Conservation (phyloP, 1,140 invertebrate genomes). For the Orius insidiosus region DNA sequence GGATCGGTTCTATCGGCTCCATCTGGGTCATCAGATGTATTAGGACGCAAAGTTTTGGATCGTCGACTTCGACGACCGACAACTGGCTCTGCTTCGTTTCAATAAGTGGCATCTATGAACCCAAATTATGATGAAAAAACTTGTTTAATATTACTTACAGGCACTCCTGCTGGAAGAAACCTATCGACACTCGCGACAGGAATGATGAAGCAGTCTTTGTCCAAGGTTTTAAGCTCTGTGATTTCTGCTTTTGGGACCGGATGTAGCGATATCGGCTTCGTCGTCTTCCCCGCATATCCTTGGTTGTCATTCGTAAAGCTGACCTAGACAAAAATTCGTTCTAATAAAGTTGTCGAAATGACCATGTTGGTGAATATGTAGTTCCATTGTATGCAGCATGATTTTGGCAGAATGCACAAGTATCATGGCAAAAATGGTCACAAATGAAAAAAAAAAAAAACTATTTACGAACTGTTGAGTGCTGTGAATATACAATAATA, state of each 20-base stretch:
- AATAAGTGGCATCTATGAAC: conserved; percentile 24
- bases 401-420: too few relatives aligned
- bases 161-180: conserved; percentile 70
- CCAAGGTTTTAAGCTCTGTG: conserved; percentile 53
- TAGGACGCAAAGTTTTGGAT: conserved; percentile 69
- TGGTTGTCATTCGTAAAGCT: conserved; percentile 19
- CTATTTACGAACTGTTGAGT: too few relatives aligned
- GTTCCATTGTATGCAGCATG: too few relatives aligned
- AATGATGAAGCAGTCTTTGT: conserved; percentile 77
- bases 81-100: conserved; percentile 18
- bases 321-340: conserved; percentile 15
- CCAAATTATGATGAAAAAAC: background rate
- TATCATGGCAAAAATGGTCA: too few relatives aligned
- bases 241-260: conserved; percentile 38
- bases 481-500: too few relatives aligned
- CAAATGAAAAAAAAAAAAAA: too few relatives aligned
- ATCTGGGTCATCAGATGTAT: conserved; percentile 75
- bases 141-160: conserved; percentile 46
- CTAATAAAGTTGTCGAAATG: too few relatives aligned
- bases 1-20: conserved; percentile 60
- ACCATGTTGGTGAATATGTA: too few relatives aligned
- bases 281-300: conserved; percentile 9
- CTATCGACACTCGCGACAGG: conserved; percentile 66
- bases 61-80: conserved; percentile 59
- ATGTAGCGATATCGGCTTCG: conserved; percentile 25